Evolutionary conservation across 2,797 vertebrate species (phyloP).

Genomic region (Coendou prehensilis): DNA sequence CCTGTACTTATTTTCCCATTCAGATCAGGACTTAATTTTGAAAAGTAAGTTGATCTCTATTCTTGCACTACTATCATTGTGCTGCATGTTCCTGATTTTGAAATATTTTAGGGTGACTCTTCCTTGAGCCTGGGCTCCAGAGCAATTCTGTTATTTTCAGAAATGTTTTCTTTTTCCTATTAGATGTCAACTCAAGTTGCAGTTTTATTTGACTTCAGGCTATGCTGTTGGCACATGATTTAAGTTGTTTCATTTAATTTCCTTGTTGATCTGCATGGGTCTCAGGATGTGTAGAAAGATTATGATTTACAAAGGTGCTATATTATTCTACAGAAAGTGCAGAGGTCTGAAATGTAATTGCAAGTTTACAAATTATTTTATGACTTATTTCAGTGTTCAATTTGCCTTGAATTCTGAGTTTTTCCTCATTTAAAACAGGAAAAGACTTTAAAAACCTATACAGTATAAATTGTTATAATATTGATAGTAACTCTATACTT

Average conservation of each 20-base stretch:
- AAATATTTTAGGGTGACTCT: neutral
- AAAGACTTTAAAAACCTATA: neutral
- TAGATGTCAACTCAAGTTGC: neutral
- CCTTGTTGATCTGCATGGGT: neutral
- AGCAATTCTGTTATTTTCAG: neutral
- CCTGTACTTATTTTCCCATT: neutral
- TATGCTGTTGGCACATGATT: neutral
- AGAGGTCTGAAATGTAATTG: neutral
- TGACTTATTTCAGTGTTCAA: slow-evolving; percentile 10
- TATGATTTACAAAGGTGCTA: slow-evolving; percentile 15
- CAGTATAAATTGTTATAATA: neutral
- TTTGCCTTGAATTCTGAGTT: neutral
- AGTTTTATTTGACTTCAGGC: neutral
- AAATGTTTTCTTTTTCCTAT: neutral
- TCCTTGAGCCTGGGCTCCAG: neutral
- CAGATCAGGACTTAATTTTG: neutral
- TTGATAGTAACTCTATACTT: neutral
- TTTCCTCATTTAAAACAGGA: neutral
- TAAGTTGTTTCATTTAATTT: neutral
- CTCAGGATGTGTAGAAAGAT: neutral
- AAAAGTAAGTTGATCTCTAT: neutral
- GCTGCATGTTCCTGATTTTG: neutral
- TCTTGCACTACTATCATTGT: neutral
- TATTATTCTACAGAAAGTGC: neutral
- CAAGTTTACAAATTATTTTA: neutral